These are phyloP conservation scores for Salmo trutta DNA, from an alignment of 2,797 vertebrate species.

Conservation along the genomic window DNA sequence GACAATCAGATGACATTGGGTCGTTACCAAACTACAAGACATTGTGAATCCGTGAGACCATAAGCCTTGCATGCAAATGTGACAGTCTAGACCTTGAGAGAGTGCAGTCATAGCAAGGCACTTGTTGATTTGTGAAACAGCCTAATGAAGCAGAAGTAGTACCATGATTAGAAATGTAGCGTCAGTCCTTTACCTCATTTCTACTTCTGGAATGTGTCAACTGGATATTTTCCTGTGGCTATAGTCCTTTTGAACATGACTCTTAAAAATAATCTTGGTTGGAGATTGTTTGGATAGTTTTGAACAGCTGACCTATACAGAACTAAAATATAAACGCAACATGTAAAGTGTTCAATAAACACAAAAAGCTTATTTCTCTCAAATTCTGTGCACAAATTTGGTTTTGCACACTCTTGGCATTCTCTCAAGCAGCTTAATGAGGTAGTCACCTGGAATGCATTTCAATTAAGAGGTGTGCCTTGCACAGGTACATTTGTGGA, in stretches of 20 bases:
- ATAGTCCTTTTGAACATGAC: not conserved
- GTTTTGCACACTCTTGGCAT: no score
- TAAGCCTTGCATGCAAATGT: constrained; percentile 46
- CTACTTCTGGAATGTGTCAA: not conserved
- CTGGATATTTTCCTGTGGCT: not conserved
- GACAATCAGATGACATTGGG: constrained; percentile 41
- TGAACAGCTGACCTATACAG: not conserved
- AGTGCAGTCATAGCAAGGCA: constrained; percentile 9
- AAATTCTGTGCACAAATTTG: no score
- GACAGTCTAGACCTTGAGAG: constrained; percentile 31
- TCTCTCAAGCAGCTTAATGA: no score
- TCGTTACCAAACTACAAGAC: constrained; percentile 41
- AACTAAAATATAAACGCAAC: no score
- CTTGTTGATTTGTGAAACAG: constrained; percentile 15
- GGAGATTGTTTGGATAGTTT: not conserved
- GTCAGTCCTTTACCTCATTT: not conserved
- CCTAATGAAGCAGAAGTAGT: constrained; percentile 25
- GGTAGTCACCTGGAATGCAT: no score
- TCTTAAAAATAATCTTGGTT: not conserved
- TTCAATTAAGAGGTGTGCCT: no score
- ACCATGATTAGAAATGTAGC: constrained; percentile 14
- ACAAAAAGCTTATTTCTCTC: no score
- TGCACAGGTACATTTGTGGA: no score
- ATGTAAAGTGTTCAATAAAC: no score
- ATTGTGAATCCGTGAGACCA: constrained; percentile 36